Evolutionary conservation across 2,113 vertebrate species (phyloP), one percentile per base, ranked within the genome.

Genomic region (Suricata suricatta): DNA sequence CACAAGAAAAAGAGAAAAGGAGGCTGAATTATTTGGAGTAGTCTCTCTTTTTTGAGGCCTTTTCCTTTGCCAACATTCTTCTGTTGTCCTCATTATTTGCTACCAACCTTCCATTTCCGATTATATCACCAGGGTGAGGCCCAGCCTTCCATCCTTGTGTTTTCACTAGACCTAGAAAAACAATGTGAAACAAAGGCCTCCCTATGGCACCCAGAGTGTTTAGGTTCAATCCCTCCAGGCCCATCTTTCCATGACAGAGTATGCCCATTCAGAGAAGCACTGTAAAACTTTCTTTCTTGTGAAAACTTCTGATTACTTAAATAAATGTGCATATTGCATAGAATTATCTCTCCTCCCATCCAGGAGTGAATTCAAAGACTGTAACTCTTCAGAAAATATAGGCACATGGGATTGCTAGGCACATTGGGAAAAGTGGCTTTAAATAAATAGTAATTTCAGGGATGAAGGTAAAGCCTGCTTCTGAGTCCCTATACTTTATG

Each of bases 1-100:
- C 27, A 94, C 27, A 33, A 44, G 47, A 97, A 92, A 95, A 96
- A 72, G 84, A 71, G 83, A 76, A 90, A 97, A 97, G 92, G 79
- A 71, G 44, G 87, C 77, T 69, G 93, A 96, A 96, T 97, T 86
- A 96, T 74, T 95, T 29, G 23, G 3, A 95, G 4, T 23, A 31
- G 31, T 41, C 35, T 57, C 47, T 35, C n/a, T 57, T 77, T 83
- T 82, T 35, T 79, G 57, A 60, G 29, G 35, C 5, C 81, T 90
- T 88, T 66, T 66, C 96, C 88, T 90, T 95, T 33, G 74, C 57
- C 79, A 68, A 57, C 88, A 66, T 14, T 17, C 19, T 41, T 93
- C 95, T 80, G 0, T 0, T 86, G 41, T 80, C 66, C 91, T 85
- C 63, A 80, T 31, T 95, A 1, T 9, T 74, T 74, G 72, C 81